Evolutionary conservation across 2,113 vertebrate genomes (phyloP), one percentile per base, ranked within the genome.

Genomic region (Atherinomorus stipes): DNA sequence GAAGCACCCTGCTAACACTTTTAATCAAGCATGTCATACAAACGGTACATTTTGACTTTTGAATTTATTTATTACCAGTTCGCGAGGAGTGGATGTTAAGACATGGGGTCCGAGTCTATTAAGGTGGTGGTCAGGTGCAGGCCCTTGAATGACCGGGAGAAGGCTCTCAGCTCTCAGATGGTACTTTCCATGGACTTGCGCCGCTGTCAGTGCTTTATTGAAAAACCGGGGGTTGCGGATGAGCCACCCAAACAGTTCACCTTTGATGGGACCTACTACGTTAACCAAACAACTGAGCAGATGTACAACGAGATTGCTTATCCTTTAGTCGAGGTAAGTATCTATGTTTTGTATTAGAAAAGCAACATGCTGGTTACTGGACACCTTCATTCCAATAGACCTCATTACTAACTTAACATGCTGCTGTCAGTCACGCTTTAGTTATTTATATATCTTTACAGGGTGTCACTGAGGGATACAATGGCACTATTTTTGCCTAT

Each of bases 381-480:
- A 89, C 70, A 85, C 78, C 83, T 10, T 23, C 64, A 74, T 75
- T 28, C 61, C 19, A 61, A n/a, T 57, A 53, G 1, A 37, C 49
- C 67, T 86, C 74, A 81, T 85, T 57, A 80, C 81, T 89, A 65
- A 89, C 58, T 79, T 7, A 88, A 42, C 28, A 76, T 38, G 19
- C 44, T 72, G 2, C 75, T 60, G 50, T 73, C 64, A 70, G 56
- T 76, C 64, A 56, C 37, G 64, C 37, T 2, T 25, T 60, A 11
- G 52, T 52, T 40, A 16, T 31, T 34, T 1, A 12, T 62, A 38
- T 11, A 18, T 71, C 18, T 45, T 31, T 28, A 5, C 84, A 98
- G 96, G 95, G 96, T 0, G 95, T 97, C 86, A 96, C 95, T 0
- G 95, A 97, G 64, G 96, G 96, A 69, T 97, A 95, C 92, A 98